phyloP scores from a whole-genome alignment of 2,888 invertebrate genomes.

The Drosophila pullipes region DNA sequence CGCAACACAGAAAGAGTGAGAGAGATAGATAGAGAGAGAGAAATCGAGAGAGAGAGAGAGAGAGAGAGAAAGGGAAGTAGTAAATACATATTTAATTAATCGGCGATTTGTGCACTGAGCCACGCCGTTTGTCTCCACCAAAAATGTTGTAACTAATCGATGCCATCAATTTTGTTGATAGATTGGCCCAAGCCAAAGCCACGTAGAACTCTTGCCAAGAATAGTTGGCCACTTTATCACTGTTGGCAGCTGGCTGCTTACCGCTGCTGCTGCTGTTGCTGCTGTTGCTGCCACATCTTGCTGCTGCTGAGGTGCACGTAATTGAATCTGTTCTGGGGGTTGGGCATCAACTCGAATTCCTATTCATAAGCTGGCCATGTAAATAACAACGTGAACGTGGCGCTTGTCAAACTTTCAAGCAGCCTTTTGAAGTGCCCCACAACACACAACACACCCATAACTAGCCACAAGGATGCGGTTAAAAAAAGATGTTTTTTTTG shows the following conservation, averaged over 20 bases:
- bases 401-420: constrained; percentile 74
- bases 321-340: constrained; percentile 58
- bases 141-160: constrained; percentile 82
- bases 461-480: constrained; percentile 59
- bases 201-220: constrained; percentile 45
- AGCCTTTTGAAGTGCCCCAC: constrained; percentile 62
- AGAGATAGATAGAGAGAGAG: constrained; percentile 2
- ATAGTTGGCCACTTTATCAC: constrained; percentile 73
- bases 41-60: constrained; percentile 11
- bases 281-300: neutral
- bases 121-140: constrained; percentile 67
- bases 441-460: constrained; percentile 30
- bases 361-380: constrained; percentile 74
- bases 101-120: constrained; percentile 82
- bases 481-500: constrained; percentile 19
- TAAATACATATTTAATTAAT: constrained; percentile 82
- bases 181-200: constrained; percentile 77
- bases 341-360: constrained; percentile 11
- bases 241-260: constrained; percentile 75
- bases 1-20: neutral
- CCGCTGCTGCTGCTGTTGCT: constrained; percentile 46
- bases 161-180: constrained; percentile 84
- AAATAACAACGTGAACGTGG: constrained; percentile 63
- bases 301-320: constrained; percentile 67
- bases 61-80: constrained; percentile 32